Conservation (phyloP, 2,113 vertebrate genomes). For the Anarhynchus alexandrinus region DNA sequence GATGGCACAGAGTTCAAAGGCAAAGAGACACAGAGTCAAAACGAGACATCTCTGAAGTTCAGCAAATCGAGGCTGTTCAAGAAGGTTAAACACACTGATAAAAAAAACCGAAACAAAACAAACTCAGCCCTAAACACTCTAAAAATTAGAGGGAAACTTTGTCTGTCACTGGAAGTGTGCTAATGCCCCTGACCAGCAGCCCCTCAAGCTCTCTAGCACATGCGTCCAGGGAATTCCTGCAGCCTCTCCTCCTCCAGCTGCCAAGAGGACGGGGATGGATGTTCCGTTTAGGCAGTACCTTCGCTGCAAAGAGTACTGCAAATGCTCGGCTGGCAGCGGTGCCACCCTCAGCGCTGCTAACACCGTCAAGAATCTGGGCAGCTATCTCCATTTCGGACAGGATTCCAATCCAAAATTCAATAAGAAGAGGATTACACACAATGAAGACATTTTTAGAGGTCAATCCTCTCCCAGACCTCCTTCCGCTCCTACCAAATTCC, state of each 20-base stretch:
- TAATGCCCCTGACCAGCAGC: background rate
- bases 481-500: conserved; percentile 29
- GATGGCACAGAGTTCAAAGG: background rate
- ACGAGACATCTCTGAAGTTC: background rate
- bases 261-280: background rate
- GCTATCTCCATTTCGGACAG: background rate
- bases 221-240: accelerated
- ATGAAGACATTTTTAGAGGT: background rate
- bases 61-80: background rate
- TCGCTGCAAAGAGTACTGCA: background rate
- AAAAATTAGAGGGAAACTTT: background rate
- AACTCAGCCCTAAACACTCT: background rate
- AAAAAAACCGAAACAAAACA: background rate
- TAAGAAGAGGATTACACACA: conserved; percentile 38
- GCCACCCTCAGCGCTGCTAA: background rate
- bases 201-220: background rate
- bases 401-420: background rate
- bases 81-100: background rate
- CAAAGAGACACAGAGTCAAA: background rate
- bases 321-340: background rate
- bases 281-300: accelerated
- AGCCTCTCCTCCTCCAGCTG: background rate
- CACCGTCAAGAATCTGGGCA: background rate
- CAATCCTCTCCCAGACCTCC: conserved; percentile 48
- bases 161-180: too few relatives aligned